phyloP scores from a whole-genome alignment of 2,888 invertebrate genomes.

The Acanthosepion pharaonis region DNA sequence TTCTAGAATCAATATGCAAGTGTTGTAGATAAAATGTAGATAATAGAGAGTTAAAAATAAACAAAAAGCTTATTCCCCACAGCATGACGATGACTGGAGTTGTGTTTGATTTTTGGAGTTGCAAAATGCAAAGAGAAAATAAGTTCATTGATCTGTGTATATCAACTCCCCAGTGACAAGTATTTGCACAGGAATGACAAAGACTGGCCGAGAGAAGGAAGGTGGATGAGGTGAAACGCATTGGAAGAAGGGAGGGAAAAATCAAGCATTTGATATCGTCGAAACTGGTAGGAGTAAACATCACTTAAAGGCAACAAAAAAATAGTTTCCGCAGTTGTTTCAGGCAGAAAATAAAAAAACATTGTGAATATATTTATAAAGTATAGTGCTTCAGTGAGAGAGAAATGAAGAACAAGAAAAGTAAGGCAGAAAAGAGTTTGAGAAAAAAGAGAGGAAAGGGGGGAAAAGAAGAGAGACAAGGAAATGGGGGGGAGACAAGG shows the following conservation, averaged over 20 bases:
- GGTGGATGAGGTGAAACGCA: not conserved
- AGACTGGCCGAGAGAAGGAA: not conserved
- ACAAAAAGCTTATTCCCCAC: not conserved
- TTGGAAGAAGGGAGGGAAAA: not conserved
- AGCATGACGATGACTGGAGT: not conserved
- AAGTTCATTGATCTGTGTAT: constrained; percentile 23
- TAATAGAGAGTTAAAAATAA: not conserved
- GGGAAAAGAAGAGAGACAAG: not conserved
- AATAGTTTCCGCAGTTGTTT: no score
- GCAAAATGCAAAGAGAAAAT: constrained; percentile 18
- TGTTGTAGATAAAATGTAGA: not conserved
- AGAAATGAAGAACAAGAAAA: not conserved
- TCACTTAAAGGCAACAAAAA: not conserved
- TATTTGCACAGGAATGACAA: not conserved
- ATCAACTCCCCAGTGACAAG: not conserved
- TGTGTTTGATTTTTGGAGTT: not conserved
- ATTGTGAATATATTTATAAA: not conserved
- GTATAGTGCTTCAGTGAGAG: not conserved
- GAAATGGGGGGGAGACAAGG: not conserved
- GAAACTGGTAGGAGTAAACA: not conserved
- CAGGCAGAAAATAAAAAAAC: not conserved
- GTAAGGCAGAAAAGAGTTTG: no score
- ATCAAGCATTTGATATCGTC: not conserved
- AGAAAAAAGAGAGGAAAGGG: not conserved
- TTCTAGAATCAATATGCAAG: not conserved